Percentiles rank a stretch among this genome's conserved stretches.
Evolutionary conservation across 2,113 vertebrate species (phyloP).

Genomic region (Campylorhamphus procurvoides): DNA sequence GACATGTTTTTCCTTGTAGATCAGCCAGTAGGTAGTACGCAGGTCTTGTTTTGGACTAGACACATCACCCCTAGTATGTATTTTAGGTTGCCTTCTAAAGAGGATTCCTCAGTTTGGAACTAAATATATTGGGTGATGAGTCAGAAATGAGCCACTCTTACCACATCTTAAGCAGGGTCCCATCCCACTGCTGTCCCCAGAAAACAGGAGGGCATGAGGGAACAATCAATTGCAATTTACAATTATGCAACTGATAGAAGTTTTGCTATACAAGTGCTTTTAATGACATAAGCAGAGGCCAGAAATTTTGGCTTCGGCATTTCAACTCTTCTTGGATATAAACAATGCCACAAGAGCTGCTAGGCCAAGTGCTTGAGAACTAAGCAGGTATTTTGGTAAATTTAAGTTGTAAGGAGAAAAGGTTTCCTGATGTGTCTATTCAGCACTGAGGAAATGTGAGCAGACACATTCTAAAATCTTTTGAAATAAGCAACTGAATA

Average conservation of each 20-base stretch:
- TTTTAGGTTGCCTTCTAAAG: neutral
- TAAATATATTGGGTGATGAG: no score
- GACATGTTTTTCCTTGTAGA: neutral
- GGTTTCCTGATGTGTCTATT: neutral
- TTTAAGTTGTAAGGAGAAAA: neutral
- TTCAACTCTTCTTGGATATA: neutral
- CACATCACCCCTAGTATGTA: neutral
- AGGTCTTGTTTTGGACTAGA: neutral
- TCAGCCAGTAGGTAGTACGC: neutral
- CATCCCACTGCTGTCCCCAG: neutral
- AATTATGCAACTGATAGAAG: neutral
- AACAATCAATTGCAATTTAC: neutral
- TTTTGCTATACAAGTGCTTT: neutral
- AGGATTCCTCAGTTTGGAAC: neutral
- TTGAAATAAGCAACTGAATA: slow-evolving; percentile 13
- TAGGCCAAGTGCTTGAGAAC: neutral
- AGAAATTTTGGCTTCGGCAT: neutral
- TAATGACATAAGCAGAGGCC: neutral
- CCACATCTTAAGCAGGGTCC: neutral
- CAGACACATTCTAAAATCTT: neutral
- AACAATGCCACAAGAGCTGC: neutral
- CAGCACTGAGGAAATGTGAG: neutral
- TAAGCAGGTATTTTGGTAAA: neutral
- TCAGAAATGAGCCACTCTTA: neutral
- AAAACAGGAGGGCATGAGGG: neutral